These are phyloP conservation scores for Dastarcus helophoroides DNA, from an alignment of 2,888 invertebrate genomes.

Conservation along the genomic window DNA sequence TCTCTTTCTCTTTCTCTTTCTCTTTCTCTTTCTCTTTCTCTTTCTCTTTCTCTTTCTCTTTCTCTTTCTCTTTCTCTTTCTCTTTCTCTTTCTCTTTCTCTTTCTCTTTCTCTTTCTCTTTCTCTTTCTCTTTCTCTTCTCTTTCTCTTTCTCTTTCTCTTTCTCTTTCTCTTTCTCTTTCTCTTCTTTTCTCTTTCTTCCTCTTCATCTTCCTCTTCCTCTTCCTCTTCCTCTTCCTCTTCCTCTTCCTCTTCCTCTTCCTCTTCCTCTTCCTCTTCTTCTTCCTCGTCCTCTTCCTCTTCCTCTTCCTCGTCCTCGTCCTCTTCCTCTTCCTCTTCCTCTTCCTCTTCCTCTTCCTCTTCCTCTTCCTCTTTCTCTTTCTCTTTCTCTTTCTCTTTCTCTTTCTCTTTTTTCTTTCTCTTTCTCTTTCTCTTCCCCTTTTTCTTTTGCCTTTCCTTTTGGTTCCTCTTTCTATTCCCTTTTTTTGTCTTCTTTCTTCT, in stretches of 20 bases:
- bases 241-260: neutral
- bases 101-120: neutral
- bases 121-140: neutral
- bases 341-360: constrained; percentile 2
- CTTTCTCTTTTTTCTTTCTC: neutral
- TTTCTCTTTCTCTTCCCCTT: no score
- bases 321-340: constrained; percentile 1
- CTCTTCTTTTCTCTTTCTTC: neutral
- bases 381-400: constrained; percentile 2
- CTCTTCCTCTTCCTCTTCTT: neutral
- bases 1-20: neutral
- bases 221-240: no score
- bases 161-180: neutral
- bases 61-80: neutral
- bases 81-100: neutral
- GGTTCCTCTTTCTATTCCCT: no score
- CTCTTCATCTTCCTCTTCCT: neutral
- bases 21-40: neutral
- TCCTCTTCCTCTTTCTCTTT: constrained; percentile 1
- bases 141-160: neutral
- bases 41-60: constrained; percentile 2
- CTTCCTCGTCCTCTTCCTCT: no score
- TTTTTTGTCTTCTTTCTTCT: no score
- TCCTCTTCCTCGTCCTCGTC: no score
- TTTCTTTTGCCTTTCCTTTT: no score